Evolutionary conservation across 2,888 invertebrate genomes (phyloP).

Genomic region (Plagodis pulveraria): DNA sequence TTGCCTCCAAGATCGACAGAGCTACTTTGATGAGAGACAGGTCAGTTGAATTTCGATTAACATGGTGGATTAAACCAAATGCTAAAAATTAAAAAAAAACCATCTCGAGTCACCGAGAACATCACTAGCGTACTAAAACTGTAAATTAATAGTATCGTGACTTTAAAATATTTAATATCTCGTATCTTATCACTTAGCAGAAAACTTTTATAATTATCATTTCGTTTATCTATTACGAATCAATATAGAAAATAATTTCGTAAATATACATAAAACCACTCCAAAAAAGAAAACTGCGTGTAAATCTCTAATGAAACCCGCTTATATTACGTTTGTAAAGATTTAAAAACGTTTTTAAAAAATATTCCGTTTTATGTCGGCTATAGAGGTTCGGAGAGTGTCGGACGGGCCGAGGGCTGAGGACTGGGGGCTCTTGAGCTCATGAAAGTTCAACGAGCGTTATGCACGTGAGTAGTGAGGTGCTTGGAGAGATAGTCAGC

Average conservation of each 20-base stretch:
- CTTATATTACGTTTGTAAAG: constrained; percentile 75
- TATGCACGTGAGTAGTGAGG: constrained; percentile 95
- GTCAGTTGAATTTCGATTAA: constrained; percentile 2
- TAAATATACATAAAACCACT: constrained; percentile 71
- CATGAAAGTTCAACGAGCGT: constrained; percentile 81
- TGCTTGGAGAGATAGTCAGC: constrained; percentile 96
- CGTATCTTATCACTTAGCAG: constrained; percentile 50
- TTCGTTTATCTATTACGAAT: constrained; percentile 49
- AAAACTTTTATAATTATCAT: constrained; percentile 45
- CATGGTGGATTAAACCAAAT: background rate
- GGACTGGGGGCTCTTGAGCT: constrained; percentile 38
- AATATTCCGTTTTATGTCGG: constrained; percentile 68
- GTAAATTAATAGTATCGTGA: constrained; percentile 33
- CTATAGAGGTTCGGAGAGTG: constrained; percentile 28
- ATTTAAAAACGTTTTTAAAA: constrained; percentile 78
- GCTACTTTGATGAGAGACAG: constrained; percentile 40
- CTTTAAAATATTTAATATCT: constrained; percentile 42
- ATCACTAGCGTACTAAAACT: constrained; percentile 23
- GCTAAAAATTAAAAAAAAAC: constrained; percentile 4
- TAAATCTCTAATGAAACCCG: constrained; percentile 78
- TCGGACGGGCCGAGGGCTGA: constrained; percentile 9
- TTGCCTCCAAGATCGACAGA: background rate
- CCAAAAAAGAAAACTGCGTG: constrained; percentile 76
- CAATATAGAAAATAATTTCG: constrained; percentile 73
- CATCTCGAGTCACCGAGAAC: constrained; percentile 21